phyloP scores from a whole-genome alignment of 2,888 invertebrate genomes.

The Aphodius sticticus region DNA sequence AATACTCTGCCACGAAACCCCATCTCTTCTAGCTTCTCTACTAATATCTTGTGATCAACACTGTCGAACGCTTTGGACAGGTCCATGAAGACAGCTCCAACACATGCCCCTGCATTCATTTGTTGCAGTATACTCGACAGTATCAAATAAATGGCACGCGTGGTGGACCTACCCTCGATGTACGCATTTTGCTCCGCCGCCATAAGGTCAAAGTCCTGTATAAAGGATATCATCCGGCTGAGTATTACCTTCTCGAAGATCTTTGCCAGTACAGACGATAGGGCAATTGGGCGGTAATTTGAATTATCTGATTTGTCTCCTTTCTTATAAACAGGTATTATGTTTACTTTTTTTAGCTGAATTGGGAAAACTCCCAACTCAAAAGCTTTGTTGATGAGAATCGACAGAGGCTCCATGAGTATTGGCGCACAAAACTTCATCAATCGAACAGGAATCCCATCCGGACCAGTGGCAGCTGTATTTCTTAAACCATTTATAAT shows the following conservation, averaged over 20 bases:
- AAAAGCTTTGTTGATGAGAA: background rate
- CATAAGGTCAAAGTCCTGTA: background rate
- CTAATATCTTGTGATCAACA: background rate
- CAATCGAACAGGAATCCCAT: too few species aligned
- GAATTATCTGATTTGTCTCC: background rate
- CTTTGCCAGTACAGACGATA: background rate
- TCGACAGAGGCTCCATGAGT: background rate
- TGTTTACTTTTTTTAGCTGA: background rate
- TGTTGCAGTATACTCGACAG: background rate
- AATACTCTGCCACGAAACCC: background rate
- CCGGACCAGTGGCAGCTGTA: background rate
- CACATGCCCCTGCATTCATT: background rate
- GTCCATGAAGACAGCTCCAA: background rate
- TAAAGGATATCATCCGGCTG: background rate
- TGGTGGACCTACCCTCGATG: too few species aligned
- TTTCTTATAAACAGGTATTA: background rate
- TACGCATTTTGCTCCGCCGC: background rate
- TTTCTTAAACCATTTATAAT: background rate
- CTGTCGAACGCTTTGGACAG: background rate
- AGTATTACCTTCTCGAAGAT: background rate
- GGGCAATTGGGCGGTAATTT: background rate
- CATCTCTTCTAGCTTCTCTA: background rate
- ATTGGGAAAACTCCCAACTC: background rate
- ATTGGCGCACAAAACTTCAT: background rate
- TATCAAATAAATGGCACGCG: too few species aligned